Base-by-base conservation (phyloP, 2,888 invertebrate species). In the Frankliniella intonsa region DNA sequence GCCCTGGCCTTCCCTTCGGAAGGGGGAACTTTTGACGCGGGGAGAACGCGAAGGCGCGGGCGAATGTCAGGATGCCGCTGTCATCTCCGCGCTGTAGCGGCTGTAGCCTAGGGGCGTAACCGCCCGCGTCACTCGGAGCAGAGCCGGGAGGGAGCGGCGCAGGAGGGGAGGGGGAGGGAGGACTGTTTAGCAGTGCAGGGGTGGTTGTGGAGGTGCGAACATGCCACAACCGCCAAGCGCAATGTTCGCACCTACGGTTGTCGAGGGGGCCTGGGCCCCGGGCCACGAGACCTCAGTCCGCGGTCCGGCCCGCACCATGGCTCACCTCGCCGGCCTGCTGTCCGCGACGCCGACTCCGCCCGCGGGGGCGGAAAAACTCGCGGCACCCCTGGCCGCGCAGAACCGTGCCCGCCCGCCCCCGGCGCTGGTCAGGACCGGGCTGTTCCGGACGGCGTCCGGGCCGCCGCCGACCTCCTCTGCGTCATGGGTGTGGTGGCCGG, bases 211-310 rank as follows among this genome's bases (percentile, higher is more conserved):
- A 62, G 62, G 62, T 62, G 62, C 62, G 62, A 62, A 62, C 62
- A 62, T 19, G 38, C 38, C 38, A 38, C 38, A 62, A 62, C 38
- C 38, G 11, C 62, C 62, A 17, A 62, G 62, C 62, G 62, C 62
- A 62, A 62, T 62, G 62, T 62, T 62, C 62, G n/a, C 62, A 62
- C 62, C 62, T 62, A n/a, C 62, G n/a, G 62, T 12, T 55, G 55
- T 19, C 55, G 14, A 10, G 55, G 55, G 3, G 55, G 14, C 55
- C 55, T 55, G 55, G 12, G 7, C 14, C 55, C 10, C 10, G 55
- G 55, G 55, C 62, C 62, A n/a, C 14, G 19, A n/a, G 14, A 17
- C 62, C 7, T 62, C 25, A 76, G 69, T 76, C 69, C 8, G 2
- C 22, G 69, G 8, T 25, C 10, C 17, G 14, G 25, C 25, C 69